Base-by-base conservation (phyloP, 2,888 invertebrate species). In the Halocaridina rubra region DNA sequence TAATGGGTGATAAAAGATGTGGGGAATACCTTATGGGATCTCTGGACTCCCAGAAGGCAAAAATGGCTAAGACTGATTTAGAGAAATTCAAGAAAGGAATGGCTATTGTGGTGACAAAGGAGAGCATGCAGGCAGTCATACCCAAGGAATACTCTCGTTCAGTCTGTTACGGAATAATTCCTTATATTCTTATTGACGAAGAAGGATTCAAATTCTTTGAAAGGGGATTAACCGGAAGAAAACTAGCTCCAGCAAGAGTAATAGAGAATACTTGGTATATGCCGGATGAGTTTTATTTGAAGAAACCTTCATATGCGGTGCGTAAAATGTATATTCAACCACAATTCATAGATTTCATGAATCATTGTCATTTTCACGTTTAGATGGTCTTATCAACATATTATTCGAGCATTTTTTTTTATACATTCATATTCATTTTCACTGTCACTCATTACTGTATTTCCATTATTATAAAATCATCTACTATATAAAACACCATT, bases 151-250 rank as follows among this genome's bases (percentile, higher is more conserved):
- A 81, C 39, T 78, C 87, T n/a, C 78, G 87, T n/a, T 87, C 87
- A 22, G 82, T 87, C n/a, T 87, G 85, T 32, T 87, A 87, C 29
- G 87, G 87, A 19, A 87, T 87, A 74, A 81, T 87, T 39, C 87
- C 87, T 2, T 87, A 87, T 61, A 61, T 87, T 0, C 87, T 87
- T 19, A 87, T 87, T 16, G 87, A 87, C 71, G 87, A 87, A 61
- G 84, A 87, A 27, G 87, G 87, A 10, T 85, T 85, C 76, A 87
- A 87, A 76, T 87, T 87, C 81, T 87, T 87, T 59, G 87, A 87
- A 76, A 77, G 85, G 13, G 87, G 87, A 13, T 71, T 87, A 3
- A 87, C 87, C 1, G 87, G 87, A 2, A 78, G 87, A 53, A 87
- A 87, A 64, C 67, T 87, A 8, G 87, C 87, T 24, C 87, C 87